Evolutionary conservation across 2,797 vertebrate genomes (phyloP).

Genomic region (Loriculus beryllinus): DNA sequence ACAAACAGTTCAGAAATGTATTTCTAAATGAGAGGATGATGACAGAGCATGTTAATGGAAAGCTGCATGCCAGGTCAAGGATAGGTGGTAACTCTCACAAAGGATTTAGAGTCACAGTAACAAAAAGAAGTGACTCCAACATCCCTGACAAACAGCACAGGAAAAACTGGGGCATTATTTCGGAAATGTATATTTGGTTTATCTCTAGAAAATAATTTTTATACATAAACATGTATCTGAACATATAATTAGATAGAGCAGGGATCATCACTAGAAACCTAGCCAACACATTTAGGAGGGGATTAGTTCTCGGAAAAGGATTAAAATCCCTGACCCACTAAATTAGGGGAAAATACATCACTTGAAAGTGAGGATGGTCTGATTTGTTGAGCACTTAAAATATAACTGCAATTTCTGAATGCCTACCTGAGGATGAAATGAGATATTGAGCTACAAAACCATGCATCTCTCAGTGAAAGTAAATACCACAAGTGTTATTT

Average conservation of each 20-base stretch:
- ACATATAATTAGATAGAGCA: neutral
- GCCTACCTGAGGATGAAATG: neutral
- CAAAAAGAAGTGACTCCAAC: neutral
- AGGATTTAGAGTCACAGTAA: neutral
- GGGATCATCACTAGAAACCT: neutral
- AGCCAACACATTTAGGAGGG: neutral
- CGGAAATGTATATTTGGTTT: neutral
- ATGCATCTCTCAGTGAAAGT: neutral
- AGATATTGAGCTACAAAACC: neutral
- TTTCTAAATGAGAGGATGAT: neutral
- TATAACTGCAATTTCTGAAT: neutral
- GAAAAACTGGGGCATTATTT: neutral
- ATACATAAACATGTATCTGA: neutral
- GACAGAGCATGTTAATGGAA: neutral
- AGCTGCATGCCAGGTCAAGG: neutral
- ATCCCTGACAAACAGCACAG: neutral
- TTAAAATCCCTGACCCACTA: neutral
- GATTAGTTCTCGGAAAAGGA: neutral
- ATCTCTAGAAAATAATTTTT: neutral
- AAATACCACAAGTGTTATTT: neutral
- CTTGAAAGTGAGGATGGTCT: neutral
- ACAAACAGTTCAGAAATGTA: neutral
- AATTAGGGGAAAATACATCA: neutral
- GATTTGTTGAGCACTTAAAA: neutral
- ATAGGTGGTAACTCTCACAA: neutral